Percentiles rank a stretch among this genome's conserved stretches.
These are phyloP conservation scores for Heliconius hewitsoni DNA, from an alignment of 1,140 invertebrate species.

Conservation along the genomic window DNA sequence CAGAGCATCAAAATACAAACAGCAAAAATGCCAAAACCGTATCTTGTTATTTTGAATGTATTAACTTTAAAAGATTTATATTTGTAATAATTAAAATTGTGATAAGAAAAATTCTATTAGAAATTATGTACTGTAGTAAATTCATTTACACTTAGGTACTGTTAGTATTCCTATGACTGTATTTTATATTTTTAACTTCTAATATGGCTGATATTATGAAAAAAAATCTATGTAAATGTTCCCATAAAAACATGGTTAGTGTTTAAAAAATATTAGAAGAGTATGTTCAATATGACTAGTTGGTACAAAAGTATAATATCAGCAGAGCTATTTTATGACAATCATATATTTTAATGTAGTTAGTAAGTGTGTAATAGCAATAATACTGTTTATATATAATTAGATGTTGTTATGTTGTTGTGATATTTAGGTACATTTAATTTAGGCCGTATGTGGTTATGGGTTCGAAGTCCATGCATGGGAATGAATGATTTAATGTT, in stretches of 20 bases:
- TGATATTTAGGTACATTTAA: slow-evolving; percentile 22
- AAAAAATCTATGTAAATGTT: not conserved
- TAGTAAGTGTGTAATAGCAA: slow-evolving; percentile 24
- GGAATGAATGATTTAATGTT: no score
- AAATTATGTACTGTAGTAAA: not conserved
- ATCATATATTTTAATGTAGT: slow-evolving; percentile 17
- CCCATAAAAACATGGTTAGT: not conserved
- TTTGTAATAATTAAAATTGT: slow-evolving; percentile 8
- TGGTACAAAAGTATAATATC: slow-evolving; percentile 11
- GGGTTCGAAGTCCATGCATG: no score
- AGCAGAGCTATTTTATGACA: slow-evolving; percentile 26
- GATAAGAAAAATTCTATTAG: slow-evolving; percentile 5
- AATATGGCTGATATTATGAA: not conserved
- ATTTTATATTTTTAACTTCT: not conserved
- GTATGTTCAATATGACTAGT: not conserved
- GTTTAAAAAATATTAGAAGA: not conserved
- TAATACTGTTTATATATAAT: slow-evolving; percentile 9
- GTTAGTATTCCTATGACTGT: slow-evolving; percentile 1
- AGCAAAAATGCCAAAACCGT: not conserved
- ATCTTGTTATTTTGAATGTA: no score
- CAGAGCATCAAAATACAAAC: no score
- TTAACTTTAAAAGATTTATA: no score
- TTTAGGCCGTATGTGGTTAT: not conserved
- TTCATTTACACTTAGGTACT: not conserved
- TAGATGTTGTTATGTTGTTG: slow-evolving; percentile 3